Evolutionary conservation across 2,797 vertebrate species (phyloP).

Genomic region (Emydoidea blandingii): DNA sequence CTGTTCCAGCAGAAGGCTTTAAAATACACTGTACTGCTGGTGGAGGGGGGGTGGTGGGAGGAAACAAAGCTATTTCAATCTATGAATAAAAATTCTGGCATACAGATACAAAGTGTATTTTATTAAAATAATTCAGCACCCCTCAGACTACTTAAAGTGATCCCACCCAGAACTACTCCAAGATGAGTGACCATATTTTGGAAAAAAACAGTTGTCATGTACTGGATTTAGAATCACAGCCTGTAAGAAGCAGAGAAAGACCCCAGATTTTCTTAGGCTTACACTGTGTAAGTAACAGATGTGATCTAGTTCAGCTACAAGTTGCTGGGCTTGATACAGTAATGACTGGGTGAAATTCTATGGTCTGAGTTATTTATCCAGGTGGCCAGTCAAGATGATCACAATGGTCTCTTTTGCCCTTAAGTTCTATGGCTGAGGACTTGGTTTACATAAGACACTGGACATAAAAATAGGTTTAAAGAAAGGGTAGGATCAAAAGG

Average conservation of each 20-base stretch:
- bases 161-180: neutral
- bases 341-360: neutral
- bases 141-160: neutral
- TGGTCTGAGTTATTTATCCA: neutral
- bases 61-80: too few relatives aligned
- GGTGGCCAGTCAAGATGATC: neutral
- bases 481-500: neutral
- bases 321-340: neutral
- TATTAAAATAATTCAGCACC: too few relatives aligned
- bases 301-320: fast-evolving
- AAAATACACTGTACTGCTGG: neutral
- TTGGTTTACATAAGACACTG: neutral
- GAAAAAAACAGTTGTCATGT: neutral
- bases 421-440: too few relatives aligned
- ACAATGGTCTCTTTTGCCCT: too few relatives aligned
- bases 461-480: neutral
- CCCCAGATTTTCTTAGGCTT: neutral
- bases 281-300: neutral
- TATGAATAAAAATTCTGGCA: too few relatives aligned
- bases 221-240: neutral
- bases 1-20: neutral
- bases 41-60: too few relatives aligned
- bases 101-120: too few relatives aligned
- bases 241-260: neutral
- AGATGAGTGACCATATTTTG: neutral